Evolutionary conservation across 37 sponge, comb jelly and placozoan genomes (phyloP), one percentile per base, ranked within the genome.

Genomic region (Cliona cf. orientalis): DNA sequence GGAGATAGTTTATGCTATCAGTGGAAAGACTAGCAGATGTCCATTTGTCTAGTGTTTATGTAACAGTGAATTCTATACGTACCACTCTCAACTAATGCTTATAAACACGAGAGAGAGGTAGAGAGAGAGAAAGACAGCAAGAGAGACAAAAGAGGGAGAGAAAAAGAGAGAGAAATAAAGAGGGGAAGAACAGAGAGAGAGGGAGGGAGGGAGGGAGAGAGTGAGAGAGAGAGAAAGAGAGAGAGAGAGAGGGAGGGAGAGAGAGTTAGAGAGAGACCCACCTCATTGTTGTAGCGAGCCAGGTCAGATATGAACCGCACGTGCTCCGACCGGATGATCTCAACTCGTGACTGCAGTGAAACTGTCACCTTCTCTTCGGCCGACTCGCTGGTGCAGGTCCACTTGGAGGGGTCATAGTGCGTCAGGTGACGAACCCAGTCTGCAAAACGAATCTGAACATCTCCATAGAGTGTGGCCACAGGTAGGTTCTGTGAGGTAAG

Each of bases 381-480:
- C 33, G 84, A 75, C 42, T 98, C 97, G 37, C 82, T 93, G 67
- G 92, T 94, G 69, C 99, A 98, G 32, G 94, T 92, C 99, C 99
- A 98, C 71, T 86, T 91, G 42, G 94, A 89, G 33, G 92, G 69
- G 66, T 98, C 99, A 45, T 89, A 90, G 83, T 96, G 94, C 39
- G 80, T 73, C 61, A 91, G 69, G 36, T 91, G 79, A 60, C 75
- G 72, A 57, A 96, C 88, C 71, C 88, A 91, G 69, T 80, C 80
- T 7, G 91, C 76, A 58, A 98, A 66, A 39, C 84, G 80, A 36
- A 98, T 98, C 77, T 93, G 94, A 26, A 98, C 92, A 74, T 98
- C 99, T 64, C 99, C 99, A 75, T 93, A 95, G 28, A 98, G 87
- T 0, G 98, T 96, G 25, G 94, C 96, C 56, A 98, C 98, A 49